Conservation (phyloP, 1,140 invertebrate species). For the Matsumurasca onukii region DNA sequence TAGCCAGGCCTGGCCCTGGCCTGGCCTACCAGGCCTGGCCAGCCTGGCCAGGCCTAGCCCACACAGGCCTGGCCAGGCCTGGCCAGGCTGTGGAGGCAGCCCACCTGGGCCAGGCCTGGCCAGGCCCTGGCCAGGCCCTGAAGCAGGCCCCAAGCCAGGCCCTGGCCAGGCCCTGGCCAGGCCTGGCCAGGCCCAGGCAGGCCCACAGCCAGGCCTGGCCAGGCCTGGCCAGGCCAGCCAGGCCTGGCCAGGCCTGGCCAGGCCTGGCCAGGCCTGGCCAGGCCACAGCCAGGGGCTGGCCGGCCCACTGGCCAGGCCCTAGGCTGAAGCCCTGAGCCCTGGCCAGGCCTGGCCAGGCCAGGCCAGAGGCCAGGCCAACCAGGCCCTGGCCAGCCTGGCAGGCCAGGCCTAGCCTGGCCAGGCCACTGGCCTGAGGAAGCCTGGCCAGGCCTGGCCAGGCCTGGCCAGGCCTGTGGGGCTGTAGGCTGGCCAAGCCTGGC, state of each 20-base stretch:
- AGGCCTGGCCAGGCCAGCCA: no score
- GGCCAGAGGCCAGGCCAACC: not conserved
- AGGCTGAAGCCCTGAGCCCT: not conserved
- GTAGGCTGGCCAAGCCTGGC: no score
- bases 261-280: not conserved
- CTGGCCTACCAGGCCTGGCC: not conserved
- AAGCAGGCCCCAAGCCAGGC: not conserved
- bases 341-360: not conserved
- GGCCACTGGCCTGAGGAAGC: not conserved
- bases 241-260: slow-evolving; percentile 3
- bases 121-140: no score
- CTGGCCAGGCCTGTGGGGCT: no score
- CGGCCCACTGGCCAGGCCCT: no score
- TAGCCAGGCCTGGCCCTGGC: not conserved
- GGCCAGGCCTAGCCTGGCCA: not conserved
- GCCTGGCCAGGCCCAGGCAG: not conserved
- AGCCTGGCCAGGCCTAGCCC: not conserved
- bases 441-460: slow-evolving; percentile 3
- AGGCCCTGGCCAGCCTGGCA: not conserved
- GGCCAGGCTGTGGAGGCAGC: not conserved
- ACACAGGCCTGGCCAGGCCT: not conserved
- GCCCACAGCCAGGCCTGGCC: no score
- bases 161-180: slow-evolving; percentile 3
- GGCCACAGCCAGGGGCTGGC: not conserved
- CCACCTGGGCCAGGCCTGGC: no score